Evolutionary conservation across 2,888 invertebrate species (phyloP), one percentile per base, ranked within the genome.

Genomic region (Nomada ferruginata): DNA sequence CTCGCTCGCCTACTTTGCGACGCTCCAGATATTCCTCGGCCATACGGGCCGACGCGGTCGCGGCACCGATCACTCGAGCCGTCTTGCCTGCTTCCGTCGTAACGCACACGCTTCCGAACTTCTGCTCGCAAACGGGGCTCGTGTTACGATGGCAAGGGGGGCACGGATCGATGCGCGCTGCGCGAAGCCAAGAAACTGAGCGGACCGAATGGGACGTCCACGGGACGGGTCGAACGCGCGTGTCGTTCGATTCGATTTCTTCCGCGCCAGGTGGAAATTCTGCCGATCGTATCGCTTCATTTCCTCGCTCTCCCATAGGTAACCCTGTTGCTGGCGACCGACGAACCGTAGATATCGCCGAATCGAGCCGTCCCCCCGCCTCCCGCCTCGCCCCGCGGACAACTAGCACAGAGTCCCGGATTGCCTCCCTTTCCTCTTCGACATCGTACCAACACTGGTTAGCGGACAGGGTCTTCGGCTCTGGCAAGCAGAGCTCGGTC

Each of bases 251-350:
- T 59, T 81, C 74, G 82, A 86, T 72, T 82, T 63, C 52, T n/a
- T 23, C 70, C 68, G 86, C 20, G 15, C 18, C 74, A 83, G 82
- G 89, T 88, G 89, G 91, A 90, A 92, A 92, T 93, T 87, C 90
- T 89, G 90, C 92, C 92, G 91, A 93, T 93, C 93, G 92, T 93
- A 93, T 92, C 92, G 90, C 90, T 91, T 87, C 86, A 90, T 90
- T 93, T 93, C 92, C 93, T 92, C 92, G 90, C 88, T 87, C 84
- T 84, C 68, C 87, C 73, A 83, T 86, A 78, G 85, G 85, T 76
- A 84, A 85, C 81, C 85, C 86, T 76, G 79, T 81, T 61, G 70
- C 47, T 76, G 84, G 84, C 82, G 55, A 74, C 64, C 79, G 76
- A 79, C 79, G 79, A 80, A 78, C 83, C 88, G 83, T 83, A 60